These are phyloP conservation scores for Erebia palarica DNA, from an alignment of 2,888 invertebrate species.

Conservation along the genomic window DNA sequence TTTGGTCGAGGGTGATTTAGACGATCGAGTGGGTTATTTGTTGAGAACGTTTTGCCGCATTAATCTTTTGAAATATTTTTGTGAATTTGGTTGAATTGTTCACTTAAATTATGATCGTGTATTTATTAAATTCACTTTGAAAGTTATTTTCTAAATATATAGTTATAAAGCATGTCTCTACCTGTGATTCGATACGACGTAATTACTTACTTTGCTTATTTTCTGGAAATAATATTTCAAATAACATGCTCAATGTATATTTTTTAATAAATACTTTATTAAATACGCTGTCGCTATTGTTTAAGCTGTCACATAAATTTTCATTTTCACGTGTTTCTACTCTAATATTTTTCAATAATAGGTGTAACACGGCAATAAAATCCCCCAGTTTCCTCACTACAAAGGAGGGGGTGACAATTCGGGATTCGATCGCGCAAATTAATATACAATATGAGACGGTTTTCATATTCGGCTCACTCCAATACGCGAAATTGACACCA, in stretches of 20 bases:
- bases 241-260: background rate
- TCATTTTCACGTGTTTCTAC: conserved; percentile 18
- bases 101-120: background rate
- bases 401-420: conserved; percentile 46
- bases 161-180: background rate
- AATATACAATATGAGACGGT: conserved; percentile 69
- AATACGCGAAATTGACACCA: conserved; percentile 82
- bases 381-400: conserved; percentile 37
- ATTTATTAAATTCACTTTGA: no score
- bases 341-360: conserved; percentile 33
- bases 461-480: conserved; percentile 72
- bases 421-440: conserved; percentile 59
- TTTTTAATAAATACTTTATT: background rate
- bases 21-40: conserved; percentile 27
- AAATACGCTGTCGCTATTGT: conserved; percentile 17
- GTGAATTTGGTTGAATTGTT: background rate
- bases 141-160: no score
- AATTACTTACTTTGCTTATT: background rate
- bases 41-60: conserved; percentile 22
- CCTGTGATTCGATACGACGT: background rate
- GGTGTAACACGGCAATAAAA: conserved; percentile 36
- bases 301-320: conserved; percentile 24
- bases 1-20: conserved; percentile 50
- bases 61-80: conserved; percentile 28
- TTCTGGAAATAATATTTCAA: background rate